Percentiles rank a stretch among this genome's conserved stretches.
Conservation (phyloP, 2,113 vertebrate genomes). For the Alethe diademata region DNA sequence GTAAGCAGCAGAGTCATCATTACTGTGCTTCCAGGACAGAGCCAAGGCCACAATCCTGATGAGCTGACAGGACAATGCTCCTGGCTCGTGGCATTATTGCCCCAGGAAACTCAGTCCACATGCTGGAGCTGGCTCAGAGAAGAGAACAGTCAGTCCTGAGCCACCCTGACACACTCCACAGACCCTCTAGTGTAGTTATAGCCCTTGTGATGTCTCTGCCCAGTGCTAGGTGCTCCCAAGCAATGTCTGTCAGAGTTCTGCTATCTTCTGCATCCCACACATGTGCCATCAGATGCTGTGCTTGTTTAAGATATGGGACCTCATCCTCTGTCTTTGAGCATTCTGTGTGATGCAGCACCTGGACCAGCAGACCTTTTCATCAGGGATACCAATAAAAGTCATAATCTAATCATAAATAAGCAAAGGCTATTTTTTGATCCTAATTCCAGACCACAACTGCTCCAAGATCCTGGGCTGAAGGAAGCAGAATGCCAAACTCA, state of each 20-base stretch:
- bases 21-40: neutral
- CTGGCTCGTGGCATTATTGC: rapidly evolving
- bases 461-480: neutral
- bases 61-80: neutral
- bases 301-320: rapidly evolving
- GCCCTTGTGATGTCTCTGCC: neutral
- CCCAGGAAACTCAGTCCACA: neutral
- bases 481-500: neutral
- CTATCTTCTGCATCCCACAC: neutral
- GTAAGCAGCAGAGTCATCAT: neutral
- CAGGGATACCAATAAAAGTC: neutral
- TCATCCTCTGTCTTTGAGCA: neutral
- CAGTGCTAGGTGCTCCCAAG: neutral
- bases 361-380: neutral
- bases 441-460: neutral
- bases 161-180: neutral
- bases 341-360: neutral
- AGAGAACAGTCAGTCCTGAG: neutral
- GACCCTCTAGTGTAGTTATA: neutral
- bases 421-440: neutral
- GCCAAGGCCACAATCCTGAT: rapidly evolving
- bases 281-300: no score
- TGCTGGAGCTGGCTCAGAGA: neutral
- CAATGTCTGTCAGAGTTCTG: neutral
- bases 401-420: neutral